Evolutionary conservation across 2,797 vertebrate species (phyloP).

Genomic region (Lophura swinhoii): DNA sequence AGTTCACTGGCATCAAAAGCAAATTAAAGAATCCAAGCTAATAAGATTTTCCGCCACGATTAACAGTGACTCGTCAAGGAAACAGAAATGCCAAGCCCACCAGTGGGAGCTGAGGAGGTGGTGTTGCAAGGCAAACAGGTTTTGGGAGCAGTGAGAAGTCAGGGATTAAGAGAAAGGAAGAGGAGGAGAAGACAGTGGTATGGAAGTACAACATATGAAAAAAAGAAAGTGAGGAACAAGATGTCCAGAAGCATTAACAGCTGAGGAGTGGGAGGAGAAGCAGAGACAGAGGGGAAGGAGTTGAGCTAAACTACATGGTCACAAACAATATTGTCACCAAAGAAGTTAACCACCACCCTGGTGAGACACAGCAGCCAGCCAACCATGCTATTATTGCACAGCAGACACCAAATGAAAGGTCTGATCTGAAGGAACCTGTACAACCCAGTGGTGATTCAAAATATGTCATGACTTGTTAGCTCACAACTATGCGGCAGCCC

Average conservation of each 20-base stretch:
- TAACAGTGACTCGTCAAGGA: neutral
- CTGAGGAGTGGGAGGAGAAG: slow-evolving; percentile 55
- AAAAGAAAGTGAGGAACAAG: neutral
- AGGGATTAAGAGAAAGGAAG: neutral
- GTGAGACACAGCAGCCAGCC: neutral
- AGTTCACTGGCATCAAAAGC: neutral
- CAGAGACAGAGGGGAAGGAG: neutral
- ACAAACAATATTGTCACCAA: slow-evolving; percentile 2
- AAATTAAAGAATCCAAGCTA: neutral
- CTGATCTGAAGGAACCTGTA: neutral
- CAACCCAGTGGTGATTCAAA: neutral
- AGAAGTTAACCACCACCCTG: neutral
- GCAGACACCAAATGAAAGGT: neutral
- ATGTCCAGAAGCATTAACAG: slow-evolving; percentile 31
- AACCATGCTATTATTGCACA: neutral
- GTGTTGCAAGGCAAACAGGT: slow-evolving; percentile 34
- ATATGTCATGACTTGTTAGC: neutral
- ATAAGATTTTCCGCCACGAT: neutral
- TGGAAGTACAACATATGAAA: neutral
- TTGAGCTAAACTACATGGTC: neutral
- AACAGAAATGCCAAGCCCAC: slow-evolving; percentile 4
- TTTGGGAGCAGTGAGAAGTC: neutral
- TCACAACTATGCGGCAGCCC: neutral
- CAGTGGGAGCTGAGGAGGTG: slow-evolving; percentile 50
- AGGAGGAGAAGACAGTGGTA: slow-evolving; percentile 18